Base-by-base conservation (phyloP, 2,797 vertebrate genomes). In the Eidolon dupreanum region DNA sequence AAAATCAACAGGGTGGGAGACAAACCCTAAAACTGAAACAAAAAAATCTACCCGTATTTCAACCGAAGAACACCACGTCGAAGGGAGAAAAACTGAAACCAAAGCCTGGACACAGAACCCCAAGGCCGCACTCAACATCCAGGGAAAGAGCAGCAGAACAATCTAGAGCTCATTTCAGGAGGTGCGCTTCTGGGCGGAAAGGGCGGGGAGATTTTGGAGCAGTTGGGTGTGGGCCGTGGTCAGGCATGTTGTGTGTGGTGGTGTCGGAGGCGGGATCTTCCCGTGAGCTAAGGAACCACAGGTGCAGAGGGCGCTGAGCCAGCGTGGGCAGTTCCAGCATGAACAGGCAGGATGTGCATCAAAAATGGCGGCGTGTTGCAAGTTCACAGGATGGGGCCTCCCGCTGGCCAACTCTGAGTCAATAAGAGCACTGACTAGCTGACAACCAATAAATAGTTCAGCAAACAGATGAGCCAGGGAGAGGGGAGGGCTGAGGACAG, bases 1-100 rank as follows among this genome's bases (percentile, higher is more conserved):
- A 49, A 78, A 26, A 43, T 70, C 31, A 24, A 31, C 31, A 26
- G 6, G 10, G 24, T 55, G 43, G 26, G 41, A 2, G 11, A 19
- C 49, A 36, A 38, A 38, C 2, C 41, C 51, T 33, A 31, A 36
- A 51, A 4, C 7, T 0, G 7, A 63, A 49, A 33, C 24, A 65
- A 13, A 7, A 0, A 15, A 55, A 6, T 20, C 7, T 31, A 33
- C 6, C 9, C 19, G 0, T 16, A 5, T 57, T 73, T 49, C 65
- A 15, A 0, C 24, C 9, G 24, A 55, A 19, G 8, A 6, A 38
- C 6, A 8, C 19, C 12, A 2, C 0, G 9, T 6, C 1, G 24
- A 36, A 31, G 53, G 63, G 33, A 8, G 33, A 33, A 17, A 36
- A 4, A 5, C 55, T 8, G 4, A 75, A 28, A 20, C 10, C 6